Evolutionary conservation across 2,113 vertebrate species (phyloP), one percentile per base, ranked within the genome.

Genomic region (Grantiella picta): DNA sequence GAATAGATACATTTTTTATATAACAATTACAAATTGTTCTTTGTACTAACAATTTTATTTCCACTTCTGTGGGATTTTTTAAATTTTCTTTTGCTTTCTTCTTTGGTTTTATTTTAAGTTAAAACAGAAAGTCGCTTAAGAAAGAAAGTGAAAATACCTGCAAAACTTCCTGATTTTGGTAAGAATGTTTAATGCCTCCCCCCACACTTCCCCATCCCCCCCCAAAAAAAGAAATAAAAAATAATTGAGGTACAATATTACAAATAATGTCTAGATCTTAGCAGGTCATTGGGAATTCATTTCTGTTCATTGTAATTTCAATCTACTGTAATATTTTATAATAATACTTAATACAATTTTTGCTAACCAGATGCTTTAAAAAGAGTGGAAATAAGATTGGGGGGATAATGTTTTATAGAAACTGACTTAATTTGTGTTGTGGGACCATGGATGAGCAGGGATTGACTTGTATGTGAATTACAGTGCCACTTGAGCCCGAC

Each of bases 111-210:
- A 45, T 36, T 53, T 78, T 42, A 28, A 89, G 89, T 96, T 77
- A 80, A 93, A 91, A 45, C 94, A 54, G 45, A 79, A 20, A 36
- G 18, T 69, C 47, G 10, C 57, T 49, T 40, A 33, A 70, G 42
- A 9, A 76, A 94, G 10, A 54, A 80, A 82, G 7, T 45, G 50
- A 72, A 77, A 86, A 72, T 17, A 65, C 35, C 87, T 36, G 12
- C 24, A 40, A 92, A 82, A 49, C 69, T 91, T 89, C 81, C 92
- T 70, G 57, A 70, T 92, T 82, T 82, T 61, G 60, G 95, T 96
- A 91, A 97, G 91, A 80, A 54, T 59, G 7, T 53, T 84, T 84
- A 81, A 78, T 53, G 15, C 4, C 10, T 22, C 7, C 9, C 12
- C 15, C 20, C 40, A 18, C 14, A n/a, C 15, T 16, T 15, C 13